These are phyloP conservation scores for Triops longicaudatus DNA, from an alignment of 1,140 invertebrate genomes.

Conservation along the genomic window DNA sequence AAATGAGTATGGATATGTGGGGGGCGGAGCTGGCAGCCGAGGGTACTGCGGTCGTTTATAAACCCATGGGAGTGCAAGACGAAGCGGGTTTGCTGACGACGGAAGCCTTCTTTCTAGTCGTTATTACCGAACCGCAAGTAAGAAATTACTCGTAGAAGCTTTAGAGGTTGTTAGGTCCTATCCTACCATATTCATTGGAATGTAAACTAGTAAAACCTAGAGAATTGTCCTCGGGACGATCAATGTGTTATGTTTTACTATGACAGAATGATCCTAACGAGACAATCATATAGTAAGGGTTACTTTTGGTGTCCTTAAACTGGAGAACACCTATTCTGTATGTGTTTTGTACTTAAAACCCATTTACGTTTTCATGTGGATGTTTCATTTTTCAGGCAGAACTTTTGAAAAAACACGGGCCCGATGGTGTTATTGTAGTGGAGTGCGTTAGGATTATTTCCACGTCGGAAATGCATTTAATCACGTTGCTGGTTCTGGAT, in stretches of 20 bases:
- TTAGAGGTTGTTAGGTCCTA: too few species aligned
- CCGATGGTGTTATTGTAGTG: background rate
- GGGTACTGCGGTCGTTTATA: slow-evolving; percentile 16
- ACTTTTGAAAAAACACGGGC: background rate
- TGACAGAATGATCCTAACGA: too few species aligned
- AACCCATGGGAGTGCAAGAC: slow-evolving; percentile 17
- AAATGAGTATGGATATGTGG: slow-evolving; percentile 20
- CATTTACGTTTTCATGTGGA: background rate
- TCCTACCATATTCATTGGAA: too few species aligned
- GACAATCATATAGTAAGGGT: too few species aligned
- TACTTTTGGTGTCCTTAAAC: too few species aligned
- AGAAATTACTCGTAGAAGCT: background rate
- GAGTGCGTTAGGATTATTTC: background rate
- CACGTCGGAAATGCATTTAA: background rate
- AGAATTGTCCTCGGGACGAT: too few species aligned
- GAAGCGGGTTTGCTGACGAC: background rate
- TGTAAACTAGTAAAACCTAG: too few species aligned
- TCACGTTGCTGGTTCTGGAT: background rate
- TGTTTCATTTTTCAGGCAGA: background rate
- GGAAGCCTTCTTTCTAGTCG: slow-evolving; percentile 22
- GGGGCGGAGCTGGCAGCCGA: background rate
- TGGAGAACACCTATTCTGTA: too few species aligned
- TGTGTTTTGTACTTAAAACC: background rate
- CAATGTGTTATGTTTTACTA: too few species aligned
- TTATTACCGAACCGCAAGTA: slow-evolving; percentile 22